phyloP scores from a whole-genome alignment of 35 echinoderm and acorn worm genomes.

The Anneissia japonica region DNA sequence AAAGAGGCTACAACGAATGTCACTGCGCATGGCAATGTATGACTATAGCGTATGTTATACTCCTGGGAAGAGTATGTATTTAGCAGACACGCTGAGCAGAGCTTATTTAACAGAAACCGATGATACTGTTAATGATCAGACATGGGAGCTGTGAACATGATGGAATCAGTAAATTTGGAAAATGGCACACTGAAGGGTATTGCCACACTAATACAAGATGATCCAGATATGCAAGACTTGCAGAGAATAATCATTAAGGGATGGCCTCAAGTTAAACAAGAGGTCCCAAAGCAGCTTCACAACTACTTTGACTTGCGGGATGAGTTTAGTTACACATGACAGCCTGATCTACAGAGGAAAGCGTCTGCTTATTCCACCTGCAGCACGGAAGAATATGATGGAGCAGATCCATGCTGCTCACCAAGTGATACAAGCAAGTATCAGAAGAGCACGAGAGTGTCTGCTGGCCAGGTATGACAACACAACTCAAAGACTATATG shows the following conservation, averaged over 20 bases:
- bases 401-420: conserved; percentile 19
- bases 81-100: conserved; percentile 27
- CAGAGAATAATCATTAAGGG: neutral
- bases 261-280: no score
- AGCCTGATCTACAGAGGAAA: conserved; percentile 26
- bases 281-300: no score
- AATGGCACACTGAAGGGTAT: neutral
- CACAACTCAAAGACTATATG: conserved; percentile 26
- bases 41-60: neutral
- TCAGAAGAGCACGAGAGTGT: conserved; percentile 50
- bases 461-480: conserved; percentile 52
- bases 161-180: neutral
- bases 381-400: conserved; percentile 9
- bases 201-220: neutral
- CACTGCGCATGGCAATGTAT: neutral
- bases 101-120: neutral
- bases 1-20: conserved; percentile 10
- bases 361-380: conserved; percentile 20
- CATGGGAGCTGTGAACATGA: neutral
- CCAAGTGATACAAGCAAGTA: conserved; percentile 42
- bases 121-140: neutral
- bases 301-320: conserved; percentile 48
- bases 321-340: conserved; percentile 54
- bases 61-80: conserved; percentile 11
- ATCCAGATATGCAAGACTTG: neutral